Evolutionary conservation across 2,797 vertebrate genomes (phyloP), one percentile per base, ranked within the genome.

Genomic region (Arctocebus calabarensis): DNA sequence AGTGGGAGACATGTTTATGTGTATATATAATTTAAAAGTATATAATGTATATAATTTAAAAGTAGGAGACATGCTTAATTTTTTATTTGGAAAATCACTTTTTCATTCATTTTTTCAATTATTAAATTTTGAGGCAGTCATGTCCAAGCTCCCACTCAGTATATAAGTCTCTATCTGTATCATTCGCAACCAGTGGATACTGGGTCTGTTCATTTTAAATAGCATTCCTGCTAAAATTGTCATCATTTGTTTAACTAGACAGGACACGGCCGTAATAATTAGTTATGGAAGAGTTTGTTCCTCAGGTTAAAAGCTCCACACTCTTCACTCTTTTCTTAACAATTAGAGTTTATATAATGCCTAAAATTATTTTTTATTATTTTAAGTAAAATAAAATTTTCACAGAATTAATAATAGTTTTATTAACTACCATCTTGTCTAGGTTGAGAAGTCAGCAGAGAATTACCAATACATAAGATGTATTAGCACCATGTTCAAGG

Each of bases 141-240:
- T 52, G 7, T 73, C 17, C 10, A 68, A 77, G 2, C 9, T 90
- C 12, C 64, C 5, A 34, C 5, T 4, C 32, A 64, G 0, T 71
- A 1, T 22, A 77, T 45, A 70, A 90, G 86, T 19, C 5, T 55
- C 25, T 78, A 16, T 64, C 19, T 48, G 19, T 48, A 81, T 19
- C 16, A 22, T 70, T 25, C 3, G n/a, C 32, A 84, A 48, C 2
- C 14, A 68, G 27, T 59, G 7, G 43, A 32, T 59, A 57, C 62
- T 89, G 62, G 37, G 5, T 93, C 17, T 55, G 20, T 90, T 74
- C 77, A 23, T 93, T 89, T 75, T 25, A 84, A 87, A 84, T 91
- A 82, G 52, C 61, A 19, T 62, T 77, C 25, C 9, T 52, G 27
- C 52, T 45, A 62, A 92, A 85, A 75, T 4, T 19, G 6, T 70